These are phyloP conservation scores for Caenorhabditis afra DNA, from an alignment of 2,888 invertebrate species.

Conservation along the genomic window DNA sequence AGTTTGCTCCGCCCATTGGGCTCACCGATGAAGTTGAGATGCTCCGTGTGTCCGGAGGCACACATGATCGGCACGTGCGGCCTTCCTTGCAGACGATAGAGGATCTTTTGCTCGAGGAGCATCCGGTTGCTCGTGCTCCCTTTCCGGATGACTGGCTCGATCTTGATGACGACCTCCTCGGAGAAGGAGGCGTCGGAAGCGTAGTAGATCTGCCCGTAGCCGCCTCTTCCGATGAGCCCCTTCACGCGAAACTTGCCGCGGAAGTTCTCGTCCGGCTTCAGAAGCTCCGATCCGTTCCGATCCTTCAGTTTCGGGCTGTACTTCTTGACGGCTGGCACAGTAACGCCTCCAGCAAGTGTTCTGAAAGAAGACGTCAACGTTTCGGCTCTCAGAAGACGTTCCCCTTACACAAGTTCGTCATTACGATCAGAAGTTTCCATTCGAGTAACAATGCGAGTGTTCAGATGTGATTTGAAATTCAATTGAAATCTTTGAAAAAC, in stretches of 20 bases:
- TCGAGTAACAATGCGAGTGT: not conserved
- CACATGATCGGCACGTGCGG: constrained; percentile 60
- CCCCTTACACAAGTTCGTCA: constrained; percentile 32
- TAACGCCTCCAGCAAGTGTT: constrained; percentile 22
- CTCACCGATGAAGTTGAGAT: constrained; percentile 54
- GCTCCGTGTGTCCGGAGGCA: constrained; percentile 55
- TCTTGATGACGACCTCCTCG: constrained; percentile 68
- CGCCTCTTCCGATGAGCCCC: constrained; percentile 70
- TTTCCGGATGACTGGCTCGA: constrained; percentile 61
- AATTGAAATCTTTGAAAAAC: constrained; percentile 8
- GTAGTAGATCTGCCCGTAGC: constrained; percentile 72
- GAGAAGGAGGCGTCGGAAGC: constrained; percentile 55
- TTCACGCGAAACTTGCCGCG: constrained; percentile 46
- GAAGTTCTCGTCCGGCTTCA: constrained; percentile 59
- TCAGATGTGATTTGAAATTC: no score
- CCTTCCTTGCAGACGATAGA: constrained; percentile 66
- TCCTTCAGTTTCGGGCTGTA: constrained; percentile 47
- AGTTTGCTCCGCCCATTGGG: not conserved
- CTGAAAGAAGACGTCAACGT: constrained; percentile 10
- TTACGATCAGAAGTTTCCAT: constrained; percentile 34
- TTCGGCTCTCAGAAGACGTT: no score
- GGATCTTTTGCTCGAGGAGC: constrained; percentile 70
- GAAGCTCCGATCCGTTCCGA: constrained; percentile 45
- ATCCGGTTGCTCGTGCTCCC: constrained; percentile 62
- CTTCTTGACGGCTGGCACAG: constrained; percentile 42